These are phyloP conservation scores for Gymnosoma rotundatum DNA, from an alignment of 2,888 invertebrate genomes.

Conservation along the genomic window DNA sequence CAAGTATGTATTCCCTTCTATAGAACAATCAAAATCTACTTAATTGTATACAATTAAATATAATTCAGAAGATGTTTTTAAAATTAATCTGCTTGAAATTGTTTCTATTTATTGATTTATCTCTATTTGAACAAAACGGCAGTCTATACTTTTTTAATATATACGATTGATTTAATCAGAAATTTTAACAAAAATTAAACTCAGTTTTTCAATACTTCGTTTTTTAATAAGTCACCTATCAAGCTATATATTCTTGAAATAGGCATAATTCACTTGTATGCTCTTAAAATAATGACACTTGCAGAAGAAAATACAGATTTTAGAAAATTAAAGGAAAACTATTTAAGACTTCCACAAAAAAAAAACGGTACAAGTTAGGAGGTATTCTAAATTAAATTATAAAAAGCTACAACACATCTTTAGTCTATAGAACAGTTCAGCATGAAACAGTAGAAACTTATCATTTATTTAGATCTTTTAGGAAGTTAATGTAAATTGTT, in stretches of 20 bases:
- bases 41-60: too few species aligned
- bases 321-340: conserved; percentile 2
- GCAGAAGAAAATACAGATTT: conserved; percentile 29
- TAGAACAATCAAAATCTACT: too few species aligned
- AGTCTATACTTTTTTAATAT: too few species aligned
- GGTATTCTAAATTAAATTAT: conserved; percentile 1
- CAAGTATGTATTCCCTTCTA: too few species aligned
- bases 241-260: background rate
- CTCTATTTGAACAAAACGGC: too few species aligned
- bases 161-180: too few species aligned
- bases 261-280: background rate
- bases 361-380: too few species aligned
- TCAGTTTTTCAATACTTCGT: too few species aligned
- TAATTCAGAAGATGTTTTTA: too few species aligned
- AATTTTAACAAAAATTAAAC: too few species aligned
- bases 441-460: conserved; percentile 3
- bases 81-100: too few species aligned
- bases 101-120: too few species aligned
- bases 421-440: background rate
- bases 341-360: conserved; percentile 10
- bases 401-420: background rate
- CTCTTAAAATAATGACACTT: conserved; percentile 34
- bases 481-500: conserved; percentile 52
- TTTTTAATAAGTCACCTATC: background rate
- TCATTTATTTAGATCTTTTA: conserved; percentile 16